phyloP scores from a whole-genome alignment of 2,113 vertebrate genomes.

The Centropristis striata region DNA sequence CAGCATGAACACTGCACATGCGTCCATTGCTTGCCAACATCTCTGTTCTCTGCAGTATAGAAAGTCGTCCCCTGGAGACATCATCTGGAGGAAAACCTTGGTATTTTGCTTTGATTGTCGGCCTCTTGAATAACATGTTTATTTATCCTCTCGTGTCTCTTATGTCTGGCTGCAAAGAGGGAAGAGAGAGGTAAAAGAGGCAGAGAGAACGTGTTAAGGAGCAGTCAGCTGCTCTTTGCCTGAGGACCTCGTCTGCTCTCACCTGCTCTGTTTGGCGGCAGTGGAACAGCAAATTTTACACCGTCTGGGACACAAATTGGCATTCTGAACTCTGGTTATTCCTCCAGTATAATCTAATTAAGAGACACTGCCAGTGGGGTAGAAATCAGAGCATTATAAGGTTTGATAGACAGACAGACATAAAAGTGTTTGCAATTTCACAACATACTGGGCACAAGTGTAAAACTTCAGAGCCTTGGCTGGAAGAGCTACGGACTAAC shows the following conservation, averaged over 20 bases:
- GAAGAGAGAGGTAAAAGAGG: conserved; percentile 23
- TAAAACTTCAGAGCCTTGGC: conserved; percentile 76
- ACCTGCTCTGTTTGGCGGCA: conserved; percentile 79
- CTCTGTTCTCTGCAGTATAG: conserved; percentile 29
- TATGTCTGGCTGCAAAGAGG: conserved; percentile 50
- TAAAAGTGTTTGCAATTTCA: conserved; percentile 80
- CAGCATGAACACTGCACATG: conserved; percentile 7
- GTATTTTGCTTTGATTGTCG: conserved; percentile 62
- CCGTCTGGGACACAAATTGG: conserved; percentile 82
- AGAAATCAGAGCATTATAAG: conserved; percentile 78
- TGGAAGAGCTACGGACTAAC: conserved; percentile 66
- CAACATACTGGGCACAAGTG: conserved; percentile 62
- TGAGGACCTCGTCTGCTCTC: conserved; percentile 77
- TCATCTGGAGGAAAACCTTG: conserved; percentile 38
- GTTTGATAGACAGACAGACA: conserved; percentile 81
- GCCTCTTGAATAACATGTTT: conserved; percentile 66
- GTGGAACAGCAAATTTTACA: conserved; percentile 82
- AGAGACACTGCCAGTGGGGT: conserved; percentile 81
- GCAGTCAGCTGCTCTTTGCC: conserved; percentile 71
- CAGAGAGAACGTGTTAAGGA: conserved; percentile 50
- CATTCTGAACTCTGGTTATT: conserved; percentile 78
- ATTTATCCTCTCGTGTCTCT: conserved; percentile 63
- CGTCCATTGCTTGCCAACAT: conserved; percentile 58
- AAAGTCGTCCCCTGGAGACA: conserved; percentile 51
- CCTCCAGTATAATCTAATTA: conserved; percentile 83